Percentiles rank a stretch among this genome's conserved stretches.
These are phyloP conservation scores for Hexactinellida sp. DNA, from an alignment of 37 sponge, comb jelly and placozoan species.

Conservation along the genomic window DNA sequence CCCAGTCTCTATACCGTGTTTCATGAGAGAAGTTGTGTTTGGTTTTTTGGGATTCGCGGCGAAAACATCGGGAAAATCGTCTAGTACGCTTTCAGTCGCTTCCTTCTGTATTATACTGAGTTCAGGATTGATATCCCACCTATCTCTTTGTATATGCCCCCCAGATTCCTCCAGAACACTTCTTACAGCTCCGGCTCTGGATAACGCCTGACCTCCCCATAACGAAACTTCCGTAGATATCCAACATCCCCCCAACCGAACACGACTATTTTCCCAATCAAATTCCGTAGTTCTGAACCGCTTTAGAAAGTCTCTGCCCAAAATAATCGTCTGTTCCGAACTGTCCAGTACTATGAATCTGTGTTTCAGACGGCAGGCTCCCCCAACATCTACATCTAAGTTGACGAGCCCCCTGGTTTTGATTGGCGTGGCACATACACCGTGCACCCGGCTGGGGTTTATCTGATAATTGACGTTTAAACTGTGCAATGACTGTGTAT, in stretches of 20 bases:
- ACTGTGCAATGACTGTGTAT: not conserved
- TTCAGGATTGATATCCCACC: not conserved
- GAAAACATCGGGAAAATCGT: not conserved
- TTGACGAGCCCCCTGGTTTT: not conserved
- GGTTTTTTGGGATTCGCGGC: not conserved
- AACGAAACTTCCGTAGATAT: not conserved
- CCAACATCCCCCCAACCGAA: not conserved
- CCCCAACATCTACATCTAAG: not conserved
- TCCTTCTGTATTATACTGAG: not conserved
- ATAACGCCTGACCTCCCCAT: not conserved
- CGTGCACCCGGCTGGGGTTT: not conserved
- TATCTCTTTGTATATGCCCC: not conserved
- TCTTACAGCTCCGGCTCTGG: not conserved
- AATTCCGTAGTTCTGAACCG: no score
- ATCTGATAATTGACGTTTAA: not conserved
- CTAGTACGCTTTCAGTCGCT: not conserved
- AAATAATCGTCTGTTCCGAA: not conserved
- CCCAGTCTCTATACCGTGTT: not conserved
- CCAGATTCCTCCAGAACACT: not conserved
- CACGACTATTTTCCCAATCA: not conserved
- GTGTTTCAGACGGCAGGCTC: not conserved
- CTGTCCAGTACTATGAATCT: not conserved
- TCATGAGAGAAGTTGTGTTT: not conserved
- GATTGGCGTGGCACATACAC: not conserved
- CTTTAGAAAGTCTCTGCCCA: not conserved